These are phyloP conservation scores for Takifugu flavidus DNA, from an alignment of 2,113 vertebrate genomes.

Conservation along the genomic window DNA sequence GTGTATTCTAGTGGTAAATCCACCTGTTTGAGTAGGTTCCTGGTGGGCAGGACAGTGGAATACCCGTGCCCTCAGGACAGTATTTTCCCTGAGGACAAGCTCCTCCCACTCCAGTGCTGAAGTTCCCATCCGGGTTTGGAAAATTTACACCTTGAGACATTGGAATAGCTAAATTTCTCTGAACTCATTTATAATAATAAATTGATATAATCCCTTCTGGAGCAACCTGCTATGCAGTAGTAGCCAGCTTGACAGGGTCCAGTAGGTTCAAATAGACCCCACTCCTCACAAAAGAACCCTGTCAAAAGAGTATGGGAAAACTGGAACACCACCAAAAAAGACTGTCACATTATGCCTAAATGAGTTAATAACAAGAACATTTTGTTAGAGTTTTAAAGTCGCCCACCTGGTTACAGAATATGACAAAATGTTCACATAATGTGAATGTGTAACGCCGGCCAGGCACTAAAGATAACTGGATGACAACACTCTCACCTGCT, in stretches of 20 bases:
- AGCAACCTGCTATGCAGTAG: conserved; percentile 77
- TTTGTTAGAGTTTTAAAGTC: too few species aligned
- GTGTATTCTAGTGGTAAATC: neutral
- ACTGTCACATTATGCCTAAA: too few species aligned
- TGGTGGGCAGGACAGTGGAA: conserved; percentile 79
- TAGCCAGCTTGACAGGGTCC: conserved; percentile 81
- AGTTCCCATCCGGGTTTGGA: conserved; percentile 72
- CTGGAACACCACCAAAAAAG: too few species aligned
- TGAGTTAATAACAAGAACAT: too few species aligned
- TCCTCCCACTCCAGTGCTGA: conserved; percentile 77
- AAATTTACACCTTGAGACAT: conserved; percentile 72
- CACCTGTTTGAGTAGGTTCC: conserved; percentile 88
- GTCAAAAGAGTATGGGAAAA: neutral
- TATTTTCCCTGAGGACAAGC: conserved; percentile 85
- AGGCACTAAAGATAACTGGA: conserved; percentile 11
- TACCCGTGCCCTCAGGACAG: conserved; percentile 81
- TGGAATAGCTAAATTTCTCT: conserved; percentile 1
- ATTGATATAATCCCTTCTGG: too few species aligned
- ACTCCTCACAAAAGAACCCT: conserved; percentile 83
- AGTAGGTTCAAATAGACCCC: conserved; percentile 78
- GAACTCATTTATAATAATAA: neutral
- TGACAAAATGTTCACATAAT: too few species aligned
- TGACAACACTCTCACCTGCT: conserved; percentile 76
- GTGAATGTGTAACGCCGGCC: neutral
- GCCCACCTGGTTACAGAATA: too few species aligned